A percentile compares a stretch with the other conserved stretches of the same genome.
phyloP scores from a whole-genome alignment of 2,113 vertebrate species.

The Sorex araneus region DNA sequence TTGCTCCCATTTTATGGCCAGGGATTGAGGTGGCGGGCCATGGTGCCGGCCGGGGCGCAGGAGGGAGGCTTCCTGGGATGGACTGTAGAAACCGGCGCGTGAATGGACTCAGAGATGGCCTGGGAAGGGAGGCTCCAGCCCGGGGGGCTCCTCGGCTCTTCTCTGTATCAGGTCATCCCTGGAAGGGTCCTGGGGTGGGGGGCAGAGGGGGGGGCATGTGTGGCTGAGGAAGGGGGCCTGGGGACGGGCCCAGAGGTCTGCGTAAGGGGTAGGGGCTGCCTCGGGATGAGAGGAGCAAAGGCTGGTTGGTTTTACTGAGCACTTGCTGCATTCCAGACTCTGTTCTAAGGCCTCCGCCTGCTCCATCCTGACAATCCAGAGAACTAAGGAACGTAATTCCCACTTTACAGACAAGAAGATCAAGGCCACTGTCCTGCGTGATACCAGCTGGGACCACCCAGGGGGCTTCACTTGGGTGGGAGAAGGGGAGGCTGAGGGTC shows the following conservation, averaged over 20 bases:
- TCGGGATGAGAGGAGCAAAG: background rate
- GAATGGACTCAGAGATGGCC: too few relatives aligned
- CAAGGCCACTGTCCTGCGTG: background rate
- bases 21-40: background rate
- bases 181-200: too few relatives aligned
- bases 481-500: background rate
- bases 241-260: background rate
- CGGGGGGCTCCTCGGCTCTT: background rate
- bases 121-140: background rate
- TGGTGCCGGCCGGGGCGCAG: too few relatives aligned
- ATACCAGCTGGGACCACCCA: background rate
- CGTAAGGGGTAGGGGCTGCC: background rate
- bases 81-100: background rate
- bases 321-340: background rate
- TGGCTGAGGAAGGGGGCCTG: background rate
- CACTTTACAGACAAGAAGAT: slow-evolving; percentile 50
- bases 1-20: background rate
- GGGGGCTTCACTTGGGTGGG: background rate
- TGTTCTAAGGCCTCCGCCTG: background rate
- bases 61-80: too few relatives aligned
- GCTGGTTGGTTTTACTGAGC: background rate
- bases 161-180: too few relatives aligned
- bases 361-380: background rate
- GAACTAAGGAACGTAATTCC: background rate
- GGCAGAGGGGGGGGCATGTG: background rate